These are phyloP conservation scores for Nemoura dubitans DNA, from an alignment of 2,888 invertebrate genomes.

Conservation along the genomic window DNA sequence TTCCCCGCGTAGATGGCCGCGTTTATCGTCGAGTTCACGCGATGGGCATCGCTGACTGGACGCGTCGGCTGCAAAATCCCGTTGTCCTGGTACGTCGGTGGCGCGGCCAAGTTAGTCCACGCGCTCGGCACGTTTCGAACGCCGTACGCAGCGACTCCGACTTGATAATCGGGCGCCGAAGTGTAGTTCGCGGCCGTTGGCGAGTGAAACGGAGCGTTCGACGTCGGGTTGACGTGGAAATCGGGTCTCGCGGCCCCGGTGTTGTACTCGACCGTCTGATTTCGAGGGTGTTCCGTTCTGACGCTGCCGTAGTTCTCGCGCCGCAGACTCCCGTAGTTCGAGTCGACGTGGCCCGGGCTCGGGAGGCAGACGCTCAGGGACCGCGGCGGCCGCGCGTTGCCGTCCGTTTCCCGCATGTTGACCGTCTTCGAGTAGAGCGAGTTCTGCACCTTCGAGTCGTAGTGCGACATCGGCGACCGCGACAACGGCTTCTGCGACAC, in stretches of 20 bases:
- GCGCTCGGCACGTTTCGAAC: not conserved
- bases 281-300: not conserved
- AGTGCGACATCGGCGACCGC: constrained; percentile 31
- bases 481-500: no score
- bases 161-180: no score
- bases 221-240: not conserved
- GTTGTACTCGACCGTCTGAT: not conserved
- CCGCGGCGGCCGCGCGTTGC: not conserved
- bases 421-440: constrained; percentile 46
- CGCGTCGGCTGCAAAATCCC: not conserved
- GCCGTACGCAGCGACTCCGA: no score
- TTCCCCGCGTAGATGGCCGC: not conserved
- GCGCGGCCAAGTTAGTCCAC: not conserved
- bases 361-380: constrained; percentile 46
- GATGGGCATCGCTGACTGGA: not conserved
- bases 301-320: not conserved
- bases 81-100: not conserved
- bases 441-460: constrained; percentile 42
- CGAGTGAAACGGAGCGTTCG: no score
- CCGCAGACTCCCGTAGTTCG: not conserved
- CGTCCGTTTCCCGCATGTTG: constrained; percentile 38
- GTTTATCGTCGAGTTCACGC: not conserved
- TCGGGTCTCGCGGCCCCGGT: not conserved
- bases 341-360: not conserved
- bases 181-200: no score